Evolutionary conservation across 2,113 vertebrate species (phyloP), one percentile per base, ranked within the genome.

Genomic region (Nothobranchius kuhntae): DNA sequence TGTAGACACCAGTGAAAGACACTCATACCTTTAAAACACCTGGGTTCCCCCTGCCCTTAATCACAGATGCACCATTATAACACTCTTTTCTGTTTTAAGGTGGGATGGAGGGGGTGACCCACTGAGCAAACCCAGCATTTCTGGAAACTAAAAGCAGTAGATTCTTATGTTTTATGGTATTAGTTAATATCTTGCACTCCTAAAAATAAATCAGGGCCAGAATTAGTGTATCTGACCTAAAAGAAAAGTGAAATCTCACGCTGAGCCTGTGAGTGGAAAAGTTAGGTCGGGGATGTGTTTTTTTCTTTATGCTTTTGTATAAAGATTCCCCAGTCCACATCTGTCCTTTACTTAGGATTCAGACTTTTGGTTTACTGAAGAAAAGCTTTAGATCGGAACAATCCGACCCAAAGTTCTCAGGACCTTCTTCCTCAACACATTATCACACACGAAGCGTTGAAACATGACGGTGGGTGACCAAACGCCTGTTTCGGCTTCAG

Each of bases 1-100:
- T 62, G 45, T 7, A n/a, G 60, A 64, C 73, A 62, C 77, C 80
- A 68, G 65, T 60, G 80, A 84, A 30, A 65, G 83, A 84, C 82
- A 74, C 50, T 68, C 63, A 81, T 73, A 77, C 75, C 72, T 75
- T 72, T 38, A 72, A 58, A 68, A 68, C 79, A 89, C 79, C 81
- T 84, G 56, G 57, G 61, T 59, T 71, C 80, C 61, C 62, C 53
- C 36, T 71, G 61, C 35, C 9, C 60, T 77, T 67, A 71, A 73
- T 75, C 74, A 75, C 15, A 68, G 52, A 76, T 72, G 75, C 58
- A 59, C 46, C 40, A 47, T 71, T 55, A 58, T 59, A 35, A 7
- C 10, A 45, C 68, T 36, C 15, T 53, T 57, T 45, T 55, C 38
- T 58, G n/a, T 55, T 54, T 24, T 35, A 26, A 24, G 21, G 8